Evolutionary conservation across 2,113 vertebrate species (phyloP), one percentile per base, ranked within the genome.

Genomic region (Dromas ardeola): DNA sequence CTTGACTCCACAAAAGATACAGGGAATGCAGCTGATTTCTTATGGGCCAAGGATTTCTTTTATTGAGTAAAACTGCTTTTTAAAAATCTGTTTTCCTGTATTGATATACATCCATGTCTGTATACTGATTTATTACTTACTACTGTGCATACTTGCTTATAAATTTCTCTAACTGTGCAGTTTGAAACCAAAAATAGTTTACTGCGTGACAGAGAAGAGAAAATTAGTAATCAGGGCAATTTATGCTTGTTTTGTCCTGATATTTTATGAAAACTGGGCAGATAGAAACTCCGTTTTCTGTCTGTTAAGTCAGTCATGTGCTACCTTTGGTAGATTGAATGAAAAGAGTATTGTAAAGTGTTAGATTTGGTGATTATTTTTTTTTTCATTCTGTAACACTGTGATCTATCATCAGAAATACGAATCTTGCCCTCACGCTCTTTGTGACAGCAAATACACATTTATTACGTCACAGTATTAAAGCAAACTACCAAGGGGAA

Each of bases 21-120:
- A 36, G 18, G 30, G 13, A 88, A 86, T 49, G 45, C 42, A 80
- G 11, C 38, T 88, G 50, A 43, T 78, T 77, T 84, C 42, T 88
- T 26, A 10, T 45, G 53, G 71, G 15, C 42, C 62, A 62, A 14
- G 42, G n/a, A 30, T 27, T n/a, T 69, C 1, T 77, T 78, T 38
- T n/a, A 42, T 12, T 88, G 47, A 55, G 8, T 80, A 52, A 53
- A 86, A 40, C 5, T 20, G 17, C 14, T 88, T 92, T 79, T 49
- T 40, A 8, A 47, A 89, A 27, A 15, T 22, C 4, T n/a, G 0
- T 38, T 91, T 80, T 76, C 25, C 8, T 2, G 0, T 91, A 25
- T 22, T 7, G 4, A 20, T 40, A 36, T 3, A 23, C 0, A 1
- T 66, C 69, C 16, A 14, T 1, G 2, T 49, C 10, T 81, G 0